Evolutionary conservation across 2,888 invertebrate species (phyloP), one percentile per base, ranked within the genome.

Genomic region (Dryomyza anilis): DNA sequence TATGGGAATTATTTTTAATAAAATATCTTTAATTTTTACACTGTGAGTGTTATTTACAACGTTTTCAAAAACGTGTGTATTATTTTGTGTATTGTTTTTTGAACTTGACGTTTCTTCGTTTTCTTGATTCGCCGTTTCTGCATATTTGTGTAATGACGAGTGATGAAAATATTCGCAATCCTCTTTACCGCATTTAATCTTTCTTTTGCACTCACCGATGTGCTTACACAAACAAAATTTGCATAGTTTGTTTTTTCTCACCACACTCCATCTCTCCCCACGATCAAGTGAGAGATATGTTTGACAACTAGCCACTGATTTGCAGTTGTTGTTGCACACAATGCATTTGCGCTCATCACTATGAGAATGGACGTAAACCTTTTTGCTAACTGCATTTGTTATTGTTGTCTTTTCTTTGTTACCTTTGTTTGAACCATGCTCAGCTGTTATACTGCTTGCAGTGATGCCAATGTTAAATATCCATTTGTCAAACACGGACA

Each of bases 391-490:
- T 46, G n/a, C 27, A 39, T 12, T 33, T 21, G 25, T 33, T 16
- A 12, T 58, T 43, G 8, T 25, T 58, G 36, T 52, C 23, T 39
- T 58, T 6, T 53, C 52, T 21, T 64, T 10, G 21, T 39, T 10
- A 43, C 16, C 14, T 16, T 33, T 39, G 48, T 14, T 63, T n/a
- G 27, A 45, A 6, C 30, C 10, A 12, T 52, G 52, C 27, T 59
- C 59, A 64, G 58, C 64, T 64, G 64, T 53, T n/a, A n/a, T n/a
- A n/a, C n/a, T n/a, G n/a, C n/a, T n/a, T n/a, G n/a, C n/a, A n/a
- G n/a, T n/a, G n/a, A 64, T 55, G 25, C 65, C 50, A n/a, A 60
- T 36, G 6, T 65, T 60, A 60, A 60, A 60, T 23, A 65, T 12
- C 60, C 55, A 66, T 43, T 53, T 52, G 29, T 39, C 29, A 46